Conservation (phyloP, 2,113 vertebrate species). For the Oophaga pumilio region DNA sequence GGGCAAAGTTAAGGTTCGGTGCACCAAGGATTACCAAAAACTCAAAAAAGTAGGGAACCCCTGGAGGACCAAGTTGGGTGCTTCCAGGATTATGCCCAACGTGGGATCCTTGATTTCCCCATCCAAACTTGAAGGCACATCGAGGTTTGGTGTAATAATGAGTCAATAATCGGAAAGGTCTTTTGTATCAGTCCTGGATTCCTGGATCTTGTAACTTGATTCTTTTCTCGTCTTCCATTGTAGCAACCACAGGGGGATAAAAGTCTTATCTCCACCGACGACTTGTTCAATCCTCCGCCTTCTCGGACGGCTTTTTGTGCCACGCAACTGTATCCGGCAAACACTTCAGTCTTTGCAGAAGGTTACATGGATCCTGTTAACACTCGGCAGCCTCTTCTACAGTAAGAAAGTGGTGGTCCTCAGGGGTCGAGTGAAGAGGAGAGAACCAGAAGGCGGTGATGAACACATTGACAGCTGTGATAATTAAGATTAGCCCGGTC, state of each 20-base stretch:
- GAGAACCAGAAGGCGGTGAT: constrained; percentile 57
- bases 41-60: neutral
- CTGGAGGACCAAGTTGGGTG: neutral
- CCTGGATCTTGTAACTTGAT: neutral
- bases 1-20: neutral
- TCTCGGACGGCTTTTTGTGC: constrained; percentile 53
- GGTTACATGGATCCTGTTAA: constrained; percentile 57
- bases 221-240: neutral
- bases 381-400: constrained; percentile 30
- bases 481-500: constrained; percentile 63
- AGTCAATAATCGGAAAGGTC: neutral
- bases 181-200: neutral
- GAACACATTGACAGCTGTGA: constrained; percentile 58
- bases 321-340: constrained; percentile 50
- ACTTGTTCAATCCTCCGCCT: constrained; percentile 53
- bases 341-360: constrained; percentile 43
- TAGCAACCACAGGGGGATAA: constrained; percentile 14
- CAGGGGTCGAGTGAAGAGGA: constrained; percentile 53
- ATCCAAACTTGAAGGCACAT: neutral
- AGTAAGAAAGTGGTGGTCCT: constrained; percentile 39
- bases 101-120: neutral
- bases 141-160: neutral
- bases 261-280: constrained; percentile 15
- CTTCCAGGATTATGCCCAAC: neutral
- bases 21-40: neutral